A percentile compares a stretch with the other conserved stretches of the same genome.
Conservation (phyloP, 2,797 vertebrate genomes). For the Eulemur albifrons region DNA sequence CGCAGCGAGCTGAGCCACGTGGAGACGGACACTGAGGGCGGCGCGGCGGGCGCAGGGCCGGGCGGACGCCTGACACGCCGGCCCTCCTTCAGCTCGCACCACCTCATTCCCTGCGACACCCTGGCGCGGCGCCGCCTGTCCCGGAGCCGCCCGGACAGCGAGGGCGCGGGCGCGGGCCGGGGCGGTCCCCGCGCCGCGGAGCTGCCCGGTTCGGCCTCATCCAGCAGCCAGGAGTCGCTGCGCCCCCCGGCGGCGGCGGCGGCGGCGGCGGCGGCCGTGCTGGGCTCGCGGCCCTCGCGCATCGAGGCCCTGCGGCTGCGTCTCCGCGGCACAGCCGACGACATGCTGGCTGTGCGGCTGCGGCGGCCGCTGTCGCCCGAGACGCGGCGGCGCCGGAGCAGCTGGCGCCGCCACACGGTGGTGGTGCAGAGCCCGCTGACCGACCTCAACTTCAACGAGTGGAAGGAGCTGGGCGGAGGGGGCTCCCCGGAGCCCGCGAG, state of each 20-base stretch:
- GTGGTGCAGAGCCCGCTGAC: constrained; percentile 89
- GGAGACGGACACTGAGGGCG: constrained; percentile 95
- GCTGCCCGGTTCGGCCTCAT: constrained; percentile 81
- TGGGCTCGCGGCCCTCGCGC: constrained; percentile 77
- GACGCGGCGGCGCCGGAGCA: constrained; percentile 91
- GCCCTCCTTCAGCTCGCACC: constrained; percentile 94
- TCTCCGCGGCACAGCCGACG: constrained; percentile 88
- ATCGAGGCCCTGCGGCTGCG: constrained; percentile 85
- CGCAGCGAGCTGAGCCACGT: constrained; percentile 92
- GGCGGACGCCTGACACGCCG: constrained; percentile 51
- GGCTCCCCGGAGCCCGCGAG: neutral
- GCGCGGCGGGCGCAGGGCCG: constrained; percentile 78
- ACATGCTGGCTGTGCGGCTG: constrained; percentile 89
- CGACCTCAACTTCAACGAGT: constrained; percentile 90
- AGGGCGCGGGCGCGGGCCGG: constrained; percentile 66
- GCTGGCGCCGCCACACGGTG: constrained; percentile 95
- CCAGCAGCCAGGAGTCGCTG: constrained; percentile 85
- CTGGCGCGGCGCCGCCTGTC: constrained; percentile 91
- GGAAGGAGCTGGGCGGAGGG: constrained; percentile 81
- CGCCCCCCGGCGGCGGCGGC: neutral
- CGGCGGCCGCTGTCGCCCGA: constrained; percentile 93
- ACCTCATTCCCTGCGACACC: constrained; percentile 96
- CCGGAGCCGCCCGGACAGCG: constrained; percentile 77
- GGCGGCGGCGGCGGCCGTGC: constrained; percentile 73
- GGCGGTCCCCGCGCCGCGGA: neutral